Conservation (phyloP, 2,113 vertebrate species). For the Hemichromis elongatus region DNA sequence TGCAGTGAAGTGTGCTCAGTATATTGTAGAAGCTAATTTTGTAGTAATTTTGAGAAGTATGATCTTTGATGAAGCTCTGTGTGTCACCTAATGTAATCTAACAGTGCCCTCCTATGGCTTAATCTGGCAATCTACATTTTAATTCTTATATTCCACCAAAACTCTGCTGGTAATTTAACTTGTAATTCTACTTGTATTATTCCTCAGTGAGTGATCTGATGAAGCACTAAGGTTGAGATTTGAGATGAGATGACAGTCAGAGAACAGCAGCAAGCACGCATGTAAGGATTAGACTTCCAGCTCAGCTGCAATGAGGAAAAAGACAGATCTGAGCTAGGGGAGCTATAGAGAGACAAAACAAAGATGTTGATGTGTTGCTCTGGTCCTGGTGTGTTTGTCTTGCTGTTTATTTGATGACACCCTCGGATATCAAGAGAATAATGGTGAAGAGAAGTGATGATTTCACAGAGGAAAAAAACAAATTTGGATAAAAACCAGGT, state of each 20-base stretch:
- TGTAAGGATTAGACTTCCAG: neutral
- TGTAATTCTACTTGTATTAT: conserved; percentile 24
- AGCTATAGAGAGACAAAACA: neutral
- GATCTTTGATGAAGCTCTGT: neutral
- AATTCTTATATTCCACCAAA: neutral
- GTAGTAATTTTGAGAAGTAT: neutral
- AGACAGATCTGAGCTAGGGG: neutral
- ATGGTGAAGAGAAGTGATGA: neutral
- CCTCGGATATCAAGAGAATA: neutral
- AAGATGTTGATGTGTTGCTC: conserved; percentile 1
- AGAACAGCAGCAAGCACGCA: neutral
- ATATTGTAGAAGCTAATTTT: too few species aligned
- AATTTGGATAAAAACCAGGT: neutral
- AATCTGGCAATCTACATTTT: conserved; percentile 43
- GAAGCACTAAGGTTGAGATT: conserved; percentile 18
- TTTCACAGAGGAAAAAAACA: too few species aligned
- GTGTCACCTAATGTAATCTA: conserved; percentile 43
- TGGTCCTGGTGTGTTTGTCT: neutral
- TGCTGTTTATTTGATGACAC: neutral
- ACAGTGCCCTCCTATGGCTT: conserved; percentile 68
- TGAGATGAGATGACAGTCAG: neutral
- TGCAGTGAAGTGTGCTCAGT: neutral
- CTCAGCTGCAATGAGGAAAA: neutral
- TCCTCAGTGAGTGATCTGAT: conserved; percentile 27
- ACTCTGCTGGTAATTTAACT: conserved; percentile 33